phyloP scores from a whole-genome alignment of 2,113 vertebrate species.

The Aythya baeri region DNA sequence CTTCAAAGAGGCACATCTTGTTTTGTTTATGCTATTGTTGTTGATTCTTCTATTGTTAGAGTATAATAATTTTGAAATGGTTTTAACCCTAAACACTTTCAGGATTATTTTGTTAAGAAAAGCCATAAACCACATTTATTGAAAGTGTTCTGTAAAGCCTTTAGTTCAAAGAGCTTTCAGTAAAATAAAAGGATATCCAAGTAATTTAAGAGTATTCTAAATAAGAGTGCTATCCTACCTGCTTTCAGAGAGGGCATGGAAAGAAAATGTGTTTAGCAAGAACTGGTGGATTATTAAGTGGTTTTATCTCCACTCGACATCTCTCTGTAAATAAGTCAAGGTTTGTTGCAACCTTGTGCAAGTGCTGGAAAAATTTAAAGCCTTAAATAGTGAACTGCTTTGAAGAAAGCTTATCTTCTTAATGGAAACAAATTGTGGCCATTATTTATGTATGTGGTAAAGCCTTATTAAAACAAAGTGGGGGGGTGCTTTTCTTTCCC shows the following conservation, averaged over 20 bases:
- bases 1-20: neutral
- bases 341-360: constrained; percentile 78
- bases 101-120: neutral
- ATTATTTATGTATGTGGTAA: constrained; percentile 33
- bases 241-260: constrained; percentile 25
- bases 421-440: constrained; percentile 51
- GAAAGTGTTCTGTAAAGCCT: neutral
- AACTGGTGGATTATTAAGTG: constrained; percentile 76
- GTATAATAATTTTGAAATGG: neutral
- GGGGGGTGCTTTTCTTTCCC: neutral
- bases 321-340: constrained; percentile 87
- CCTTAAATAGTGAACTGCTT: constrained; percentile 80
- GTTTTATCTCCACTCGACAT: constrained; percentile 72
- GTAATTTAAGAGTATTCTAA: neutral
- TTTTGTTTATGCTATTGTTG: neutral
- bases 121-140: neutral
- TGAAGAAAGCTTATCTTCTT: constrained; percentile 68
- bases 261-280: constrained; percentile 69
- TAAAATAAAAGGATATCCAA: constrained; percentile 19
- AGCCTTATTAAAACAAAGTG: neutral
- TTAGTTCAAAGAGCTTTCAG: neutral
- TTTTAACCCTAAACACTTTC: neutral
- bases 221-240: constrained; percentile 17
- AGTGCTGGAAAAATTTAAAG: constrained; percentile 78
- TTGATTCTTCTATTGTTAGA: neutral